Evolutionary conservation across 1,140 invertebrate species (phyloP), one percentile per base, ranked within the genome.

Genomic region (Procambarus virginalis): DNA sequence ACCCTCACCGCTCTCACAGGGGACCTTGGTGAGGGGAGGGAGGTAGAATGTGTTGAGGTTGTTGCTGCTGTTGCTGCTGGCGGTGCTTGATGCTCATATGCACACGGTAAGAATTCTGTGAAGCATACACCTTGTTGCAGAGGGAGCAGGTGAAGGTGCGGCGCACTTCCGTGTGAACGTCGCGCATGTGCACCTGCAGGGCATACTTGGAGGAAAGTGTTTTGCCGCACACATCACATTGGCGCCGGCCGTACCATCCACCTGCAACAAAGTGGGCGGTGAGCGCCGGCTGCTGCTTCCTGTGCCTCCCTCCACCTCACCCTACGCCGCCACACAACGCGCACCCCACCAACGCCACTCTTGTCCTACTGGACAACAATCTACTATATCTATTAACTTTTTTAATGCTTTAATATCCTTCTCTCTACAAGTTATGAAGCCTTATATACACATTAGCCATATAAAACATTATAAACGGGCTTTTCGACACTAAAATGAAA

Each of bases 211-310:
- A 97, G 93, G 96, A 97, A 93, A 97, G 95, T 94, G 96, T 97
- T 96, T 97, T 97, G 96, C 97, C 97, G 96, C 96, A 97, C 93
- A 96, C 96, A 95, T 97, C 96, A 95, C 96, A 97, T 94, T 96
- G 95, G 95, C 97, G 97, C 95, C 97, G 96, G 95, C 97, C 96
- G 93, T 91, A 92, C 93, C 89, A 90, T 51, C 82, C 88, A 90
- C 88, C 88, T 90, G 88, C 55, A 90, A 90, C 58, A 90, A 70
- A 89, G 86, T 82, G 79, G 86, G 79, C 70, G 77, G 80, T 82
- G 81, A 82, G 81, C 86, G 73, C 77, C 84, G 51, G 10, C 22
- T 60, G 46, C 58, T 34, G 55, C 76, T 34, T 78, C 34, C 34
- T 34, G 34, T 34, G 34, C 34, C 34, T 34, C 34, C 34, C 34